Evolutionary conservation across 2,113 vertebrate species (phyloP).

Genomic region (Mobula hypostoma): DNA sequence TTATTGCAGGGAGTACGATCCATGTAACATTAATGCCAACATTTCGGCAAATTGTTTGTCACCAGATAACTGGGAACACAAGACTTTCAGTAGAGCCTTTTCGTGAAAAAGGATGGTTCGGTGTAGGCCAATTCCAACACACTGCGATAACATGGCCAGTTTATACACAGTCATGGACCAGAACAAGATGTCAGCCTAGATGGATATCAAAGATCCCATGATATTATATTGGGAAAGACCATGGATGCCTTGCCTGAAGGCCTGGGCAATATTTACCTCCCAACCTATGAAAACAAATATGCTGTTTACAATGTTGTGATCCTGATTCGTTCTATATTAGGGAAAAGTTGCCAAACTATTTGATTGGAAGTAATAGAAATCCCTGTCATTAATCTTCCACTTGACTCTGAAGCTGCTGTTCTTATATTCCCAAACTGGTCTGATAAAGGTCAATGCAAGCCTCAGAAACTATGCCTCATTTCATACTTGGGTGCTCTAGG

Average conservation of each 20-base stretch:
- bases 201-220: neutral
- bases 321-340: no score
- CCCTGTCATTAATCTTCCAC: no score
- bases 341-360: no score
- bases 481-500: no score
- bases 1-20: neutral
- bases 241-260: neutral
- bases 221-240: no score
- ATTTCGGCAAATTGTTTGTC: neutral
- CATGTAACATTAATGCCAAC: neutral
- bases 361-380: no score
- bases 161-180: no score
- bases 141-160: neutral
- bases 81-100: neutral
- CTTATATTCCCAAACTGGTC: no score
- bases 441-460: no score
- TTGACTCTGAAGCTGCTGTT: no score
- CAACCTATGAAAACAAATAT: neutral
- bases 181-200: neutral
- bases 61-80: neutral
- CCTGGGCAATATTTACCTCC: neutral
- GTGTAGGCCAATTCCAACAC: neutral
- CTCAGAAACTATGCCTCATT: no score
- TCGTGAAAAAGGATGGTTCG: neutral
- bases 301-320: no score